Base-by-base conservation (phyloP, 2,797 vertebrate species). In the Borostomias antarcticus region DNA sequence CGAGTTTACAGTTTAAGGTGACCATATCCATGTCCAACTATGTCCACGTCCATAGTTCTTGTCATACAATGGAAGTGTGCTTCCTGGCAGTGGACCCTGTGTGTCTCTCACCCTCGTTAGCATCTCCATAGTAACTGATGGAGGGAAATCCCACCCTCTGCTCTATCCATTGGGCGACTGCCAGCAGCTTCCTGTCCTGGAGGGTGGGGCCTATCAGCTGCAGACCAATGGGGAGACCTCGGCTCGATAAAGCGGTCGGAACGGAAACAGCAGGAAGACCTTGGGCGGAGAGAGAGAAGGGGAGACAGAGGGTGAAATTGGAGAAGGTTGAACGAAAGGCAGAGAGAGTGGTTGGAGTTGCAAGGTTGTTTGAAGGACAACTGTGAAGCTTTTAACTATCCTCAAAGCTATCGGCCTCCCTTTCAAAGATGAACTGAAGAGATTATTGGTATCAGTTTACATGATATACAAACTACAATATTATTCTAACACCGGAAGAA, bases 91-190 rank as follows among this genome's bases (percentile, higher is more conserved):
- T 32, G 56, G 30, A 3, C 5, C 29, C 35, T 1, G 58, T 9
- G 15, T 62, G 64, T 25, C 13, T 37, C 8, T 40, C 45, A 19
- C 64, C 43, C 43, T 70, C 19, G 0, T n/a, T 40, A 3, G 28
- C 50, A 21, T 83, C 63, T 19, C 64, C 58, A 68, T 86, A 80
- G 81, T 95, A 82, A n/a, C 83, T 71, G 69, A 94, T 91, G 51
- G 74, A 26, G 57, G 95, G 95, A 80, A 99, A 99, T 4, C 89
- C 85, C 2, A 96, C 91, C 86, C 94, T 93, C 78, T 94, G 92
- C 87, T 99, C 96, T 51, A 97, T 88, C 97, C 98, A 99, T 17
- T 80, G 93, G 66, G 98, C 96, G 26, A 96, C 76, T 13, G 85
- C 81, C 7, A 99, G 93, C 80, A 99, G 90, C 84, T 94, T 93